Base-by-base conservation (phyloP, 2,888 invertebrate genomes). In the Diachrysia chrysitis region DNA sequence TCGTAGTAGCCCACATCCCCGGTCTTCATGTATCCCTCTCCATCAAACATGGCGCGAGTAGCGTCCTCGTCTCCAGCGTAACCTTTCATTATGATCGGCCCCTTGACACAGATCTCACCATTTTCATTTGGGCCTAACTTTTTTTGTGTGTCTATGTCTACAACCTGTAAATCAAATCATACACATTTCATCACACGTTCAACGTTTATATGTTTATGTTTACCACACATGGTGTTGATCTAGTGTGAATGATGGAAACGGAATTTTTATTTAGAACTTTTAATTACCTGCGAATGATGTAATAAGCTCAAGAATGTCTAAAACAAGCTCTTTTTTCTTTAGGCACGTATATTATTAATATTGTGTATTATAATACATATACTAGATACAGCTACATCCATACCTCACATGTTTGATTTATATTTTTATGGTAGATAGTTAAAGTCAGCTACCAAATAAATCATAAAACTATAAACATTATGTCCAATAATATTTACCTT, bases 1-100 rank as follows among this genome's bases (percentile, higher is more conserved):
- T 93, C 93, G 62, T 90, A 93, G 79, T 89, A 92, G 0, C 93
- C 93, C 56, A 93, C 88, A 75, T 93, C 93, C 1, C 93, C 93
- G 14, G 92, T 92, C 78, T 88, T 91, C 54, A 93, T 79, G 71
- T 83, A 93, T 0, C 92, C 92, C 64, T 93, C 92, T 1, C 86
- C 85, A 57, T 93, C 93, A 4, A 90, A 69, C 51, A 88, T 87
- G 14, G 86, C 84, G 0, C 79, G 79, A 0, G 92, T 87, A 16
- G 89, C 89, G 0, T 78, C 82, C 25, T 85, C 87, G 71, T 91
- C 75, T 10, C 86, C 87, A 0, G 83, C 81, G 66, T 92, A 92
- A 1, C 92, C 91, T 59, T 90, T 90, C 92, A 92, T 92, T 14
- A 89, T 69, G 2, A 86, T 76, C 0, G 89, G 89, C 1, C 92